Evolutionary conservation across 2,113 vertebrate species (phyloP).

Genomic region (Seriola rivoliana): DNA sequence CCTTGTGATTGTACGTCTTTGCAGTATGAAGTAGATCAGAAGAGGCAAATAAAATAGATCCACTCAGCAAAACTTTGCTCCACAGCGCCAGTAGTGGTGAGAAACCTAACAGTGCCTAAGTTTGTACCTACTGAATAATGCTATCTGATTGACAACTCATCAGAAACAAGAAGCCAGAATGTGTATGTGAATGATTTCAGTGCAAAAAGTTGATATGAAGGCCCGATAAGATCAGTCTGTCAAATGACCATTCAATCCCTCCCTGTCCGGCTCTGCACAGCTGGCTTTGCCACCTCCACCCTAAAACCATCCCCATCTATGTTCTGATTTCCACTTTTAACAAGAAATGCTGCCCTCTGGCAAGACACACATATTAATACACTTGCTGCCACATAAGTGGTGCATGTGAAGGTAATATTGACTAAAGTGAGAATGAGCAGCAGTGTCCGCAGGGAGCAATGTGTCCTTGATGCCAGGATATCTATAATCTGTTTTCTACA

Average conservation of each 20-base stretch:
- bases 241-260: slow-evolving; percentile 6
- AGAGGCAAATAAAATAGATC: not conserved
- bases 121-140: not conserved
- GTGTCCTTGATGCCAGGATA: slow-evolving; percentile 84
- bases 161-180: not conserved
- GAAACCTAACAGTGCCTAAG: not conserved
- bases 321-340: slow-evolving; percentile 65
- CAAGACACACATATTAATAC: slow-evolving; percentile 66
- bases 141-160: not conserved
- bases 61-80: not conserved
- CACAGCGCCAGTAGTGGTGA: not conserved
- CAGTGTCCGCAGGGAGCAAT: slow-evolving; percentile 66
- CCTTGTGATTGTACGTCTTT: not conserved
- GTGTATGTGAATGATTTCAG: not conserved
- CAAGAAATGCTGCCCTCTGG: slow-evolving; percentile 60
- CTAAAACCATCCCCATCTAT: slow-evolving; percentile 42
- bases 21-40: not conserved
- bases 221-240: slow-evolving; percentile 17
- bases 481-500: slow-evolving; percentile 69
- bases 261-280: slow-evolving; percentile 26
- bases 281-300: slow-evolving; percentile 33
- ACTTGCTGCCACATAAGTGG: slow-evolving; percentile 69
- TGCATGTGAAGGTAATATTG: slow-evolving; percentile 78
- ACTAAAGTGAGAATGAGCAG: slow-evolving; percentile 77
- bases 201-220: slow-evolving; percentile 28